Evolutionary conservation across 1,140 invertebrate genomes (phyloP).

Genomic region (Cherax destructor): DNA sequence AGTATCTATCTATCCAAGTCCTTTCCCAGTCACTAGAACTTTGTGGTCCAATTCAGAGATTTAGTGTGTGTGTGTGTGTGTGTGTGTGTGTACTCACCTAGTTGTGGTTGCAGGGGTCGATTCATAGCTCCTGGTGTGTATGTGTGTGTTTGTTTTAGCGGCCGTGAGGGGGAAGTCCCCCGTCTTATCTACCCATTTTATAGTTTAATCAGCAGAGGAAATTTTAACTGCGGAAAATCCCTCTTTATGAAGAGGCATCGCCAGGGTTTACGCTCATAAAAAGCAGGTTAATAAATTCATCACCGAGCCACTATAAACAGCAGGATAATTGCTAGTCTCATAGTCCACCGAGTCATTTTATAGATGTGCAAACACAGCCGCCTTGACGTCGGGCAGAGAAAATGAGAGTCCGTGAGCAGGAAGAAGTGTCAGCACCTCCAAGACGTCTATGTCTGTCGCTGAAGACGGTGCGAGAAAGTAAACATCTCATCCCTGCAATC

Average conservation of each 20-base stretch:
- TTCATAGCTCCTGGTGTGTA: too few species aligned
- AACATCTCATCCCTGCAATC: too few species aligned
- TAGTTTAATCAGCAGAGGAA: constrained; percentile 27
- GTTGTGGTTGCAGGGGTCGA: too few species aligned
- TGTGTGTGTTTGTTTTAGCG: not conserved
- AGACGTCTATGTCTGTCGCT: not conserved
- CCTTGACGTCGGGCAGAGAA: constrained; percentile 1
- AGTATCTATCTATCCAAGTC: too few species aligned
- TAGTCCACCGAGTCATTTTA: constrained; percentile 25
- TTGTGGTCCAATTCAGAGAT: too few species aligned
- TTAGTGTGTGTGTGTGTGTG: not conserved
- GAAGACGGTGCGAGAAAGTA: too few species aligned
- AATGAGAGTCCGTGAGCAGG: not conserved
- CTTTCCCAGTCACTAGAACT: too few species aligned
- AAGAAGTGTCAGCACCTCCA: constrained; percentile 1
- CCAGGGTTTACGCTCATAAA: not conserved
- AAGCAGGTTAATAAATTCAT: constrained; percentile 43
- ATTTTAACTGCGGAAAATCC: constrained; percentile 30
- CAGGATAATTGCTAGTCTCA: constrained; percentile 24
- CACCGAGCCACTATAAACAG: constrained; percentile 18
- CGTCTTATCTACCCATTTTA: constrained; percentile 1
- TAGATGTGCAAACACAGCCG: not conserved
- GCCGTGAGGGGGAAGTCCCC: not conserved
- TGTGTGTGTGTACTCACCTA: too few species aligned
- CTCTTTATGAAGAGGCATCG: not conserved